Percentiles rank a stretch among this genome's conserved stretches.
Conservation (phyloP, 2,113 vertebrate species). For the Menidia beryllina region DNA sequence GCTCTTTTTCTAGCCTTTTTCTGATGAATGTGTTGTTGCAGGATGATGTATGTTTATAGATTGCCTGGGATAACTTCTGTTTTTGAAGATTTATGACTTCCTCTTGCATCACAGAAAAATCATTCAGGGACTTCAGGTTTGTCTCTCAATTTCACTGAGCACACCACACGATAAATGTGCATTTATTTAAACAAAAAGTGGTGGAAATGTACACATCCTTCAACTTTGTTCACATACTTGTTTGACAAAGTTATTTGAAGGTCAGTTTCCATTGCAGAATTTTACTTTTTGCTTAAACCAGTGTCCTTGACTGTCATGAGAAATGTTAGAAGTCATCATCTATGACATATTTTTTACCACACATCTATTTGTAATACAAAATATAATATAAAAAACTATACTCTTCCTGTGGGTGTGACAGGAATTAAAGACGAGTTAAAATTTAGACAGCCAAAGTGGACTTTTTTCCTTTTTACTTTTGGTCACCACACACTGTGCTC, state of each 20-base stretch:
- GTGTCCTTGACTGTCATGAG: conserved; percentile 50
- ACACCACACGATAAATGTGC: conserved; percentile 61
- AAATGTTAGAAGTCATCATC: conserved; percentile 49
- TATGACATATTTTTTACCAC: conserved; percentile 20
- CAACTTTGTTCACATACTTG: conserved; percentile 57
- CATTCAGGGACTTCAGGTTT: conserved; percentile 80
- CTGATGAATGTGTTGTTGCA: conserved; percentile 88
- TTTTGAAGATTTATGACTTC: conserved; percentile 89
- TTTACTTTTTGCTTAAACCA: no score
- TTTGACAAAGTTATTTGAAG: conserved; percentile 47
- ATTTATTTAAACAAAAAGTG: conserved; percentile 23
- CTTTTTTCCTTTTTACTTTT: no score
- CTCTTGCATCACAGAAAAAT: conserved; percentile 78
- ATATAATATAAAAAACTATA: no score
- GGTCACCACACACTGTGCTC: not conserved
- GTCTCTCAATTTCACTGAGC: conserved; percentile 66
- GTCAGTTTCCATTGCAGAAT: conserved; percentile 26
- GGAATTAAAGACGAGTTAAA: no score
- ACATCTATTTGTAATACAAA: not conserved
- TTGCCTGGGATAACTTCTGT: conserved; percentile 83
- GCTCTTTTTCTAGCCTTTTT: conserved; percentile 76
- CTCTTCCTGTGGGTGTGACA: no score
- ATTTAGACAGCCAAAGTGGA: no score
- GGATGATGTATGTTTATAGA: conserved; percentile 87
- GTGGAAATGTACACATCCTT: not conserved